Conservation (phyloP, 2,888 invertebrate genomes). For the Molanna angustata region DNA sequence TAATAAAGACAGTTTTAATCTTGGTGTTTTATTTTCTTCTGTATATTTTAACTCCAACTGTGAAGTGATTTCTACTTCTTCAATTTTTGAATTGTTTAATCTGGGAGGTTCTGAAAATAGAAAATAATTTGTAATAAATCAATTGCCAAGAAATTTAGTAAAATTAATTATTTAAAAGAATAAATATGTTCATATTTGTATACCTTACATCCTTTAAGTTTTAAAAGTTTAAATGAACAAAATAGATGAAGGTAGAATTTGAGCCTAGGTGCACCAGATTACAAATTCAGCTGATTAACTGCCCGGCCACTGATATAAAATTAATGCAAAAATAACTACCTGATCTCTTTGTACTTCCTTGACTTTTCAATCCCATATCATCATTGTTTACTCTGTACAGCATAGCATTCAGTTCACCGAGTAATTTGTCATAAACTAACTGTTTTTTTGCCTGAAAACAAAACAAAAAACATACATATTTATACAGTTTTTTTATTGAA, state of each 20-base stretch:
- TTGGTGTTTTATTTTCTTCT: slow-evolving; percentile 50
- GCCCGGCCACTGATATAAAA: too few relatives aligned
- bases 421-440: slow-evolving; percentile 65
- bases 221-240: too few relatives aligned
- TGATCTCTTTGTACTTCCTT: slow-evolving; percentile 31
- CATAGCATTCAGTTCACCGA: slow-evolving; percentile 70
- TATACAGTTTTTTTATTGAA: background rate
- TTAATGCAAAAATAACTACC: slow-evolving; percentile 30
- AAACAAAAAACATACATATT: too few relatives aligned
- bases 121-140: too few relatives aligned
- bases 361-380: slow-evolving; percentile 40
- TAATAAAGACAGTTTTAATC: slow-evolving; percentile 66
- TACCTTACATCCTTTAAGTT: too few relatives aligned
- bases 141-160: too few relatives aligned
- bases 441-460: slow-evolving; percentile 41
- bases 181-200: too few relatives aligned
- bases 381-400: slow-evolving; percentile 64
- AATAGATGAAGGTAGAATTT: too few relatives aligned
- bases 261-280: too few relatives aligned
- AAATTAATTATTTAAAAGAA: too few relatives aligned
- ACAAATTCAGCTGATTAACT: too few relatives aligned
- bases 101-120: slow-evolving; percentile 34
- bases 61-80: slow-evolving; percentile 48
- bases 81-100: slow-evolving; percentile 37
- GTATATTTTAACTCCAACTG: slow-evolving; percentile 49